These are phyloP conservation scores for Heterodera filipjevi DNA, from an alignment of 2,888 invertebrate species.

Conservation along the genomic window DNA sequence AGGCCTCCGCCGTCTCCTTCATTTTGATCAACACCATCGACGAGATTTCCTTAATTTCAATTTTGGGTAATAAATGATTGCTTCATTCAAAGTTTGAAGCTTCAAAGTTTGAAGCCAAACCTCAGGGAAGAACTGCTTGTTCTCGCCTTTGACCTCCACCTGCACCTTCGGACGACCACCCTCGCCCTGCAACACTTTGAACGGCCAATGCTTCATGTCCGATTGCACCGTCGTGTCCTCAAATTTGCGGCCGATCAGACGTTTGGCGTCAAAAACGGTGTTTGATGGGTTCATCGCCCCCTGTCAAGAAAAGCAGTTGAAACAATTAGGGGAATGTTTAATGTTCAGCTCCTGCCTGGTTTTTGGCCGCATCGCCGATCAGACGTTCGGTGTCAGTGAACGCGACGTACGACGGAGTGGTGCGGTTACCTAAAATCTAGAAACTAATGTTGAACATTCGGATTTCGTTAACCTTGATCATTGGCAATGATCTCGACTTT, in stretches of 20 bases:
- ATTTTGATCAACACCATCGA: conserved; percentile 63
- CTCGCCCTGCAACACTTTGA: conserved; percentile 64
- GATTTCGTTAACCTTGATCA: not conserved
- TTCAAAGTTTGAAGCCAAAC: conserved; percentile 64
- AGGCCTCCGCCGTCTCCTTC: conserved; percentile 68
- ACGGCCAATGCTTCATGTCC: conserved; percentile 67
- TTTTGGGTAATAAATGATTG: conserved; percentile 41
- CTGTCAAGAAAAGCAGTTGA: too few relatives aligned
- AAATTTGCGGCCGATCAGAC: conserved; percentile 68
- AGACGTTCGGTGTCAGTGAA: conserved; percentile 69
- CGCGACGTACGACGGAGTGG: conserved; percentile 69
- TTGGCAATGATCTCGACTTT: too few relatives aligned
- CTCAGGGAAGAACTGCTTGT: conserved; percentile 73
- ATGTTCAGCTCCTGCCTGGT: conserved; percentile 39
- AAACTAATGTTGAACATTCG: too few relatives aligned
- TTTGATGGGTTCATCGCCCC: conserved; percentile 26
- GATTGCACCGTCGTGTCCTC: conserved; percentile 66
- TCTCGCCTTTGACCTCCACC: conserved; percentile 85
- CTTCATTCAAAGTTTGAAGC: conserved; percentile 39
- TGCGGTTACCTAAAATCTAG: conserved; percentile 65
- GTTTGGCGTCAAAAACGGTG: conserved; percentile 53
- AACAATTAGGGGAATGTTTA: too few relatives aligned
- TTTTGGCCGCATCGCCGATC: conserved; percentile 68
- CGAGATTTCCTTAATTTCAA: conserved; percentile 55
- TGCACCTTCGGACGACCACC: conserved; percentile 70